Conservation (phyloP, 2,797 vertebrate genomes). For the Pristis pectinata region DNA sequence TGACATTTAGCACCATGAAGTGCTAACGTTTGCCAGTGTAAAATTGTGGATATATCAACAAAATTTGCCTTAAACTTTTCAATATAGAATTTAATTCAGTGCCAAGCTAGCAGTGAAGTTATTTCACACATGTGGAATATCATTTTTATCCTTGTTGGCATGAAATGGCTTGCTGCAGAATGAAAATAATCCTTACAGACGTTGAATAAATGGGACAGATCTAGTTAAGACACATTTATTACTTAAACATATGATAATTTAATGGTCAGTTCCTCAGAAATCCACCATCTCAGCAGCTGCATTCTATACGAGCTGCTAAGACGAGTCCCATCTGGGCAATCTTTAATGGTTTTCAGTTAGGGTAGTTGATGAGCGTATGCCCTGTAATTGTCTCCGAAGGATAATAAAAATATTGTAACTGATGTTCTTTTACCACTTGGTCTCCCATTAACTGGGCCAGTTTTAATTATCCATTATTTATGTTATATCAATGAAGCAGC, state of each 20-base stretch:
- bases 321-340: conserved; percentile 13
- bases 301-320: conserved; percentile 18
- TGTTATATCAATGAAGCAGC: conserved; percentile 47
- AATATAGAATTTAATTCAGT: neutral
- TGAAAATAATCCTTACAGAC: neutral
- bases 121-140: conserved; percentile 37
- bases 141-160: conserved; percentile 8
- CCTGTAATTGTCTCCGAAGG: conserved; percentile 56
- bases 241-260: conserved; percentile 38
- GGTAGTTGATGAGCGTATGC: conserved; percentile 52
- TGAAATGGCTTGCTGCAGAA: neutral
- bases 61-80: neutral
- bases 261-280: conserved; percentile 36
- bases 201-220: conserved; percentile 31
- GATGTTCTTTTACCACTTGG: conserved; percentile 43
- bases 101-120: neutral
- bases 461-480: conserved; percentile 49
- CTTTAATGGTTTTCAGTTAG: conserved; percentile 36
- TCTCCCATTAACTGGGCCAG: conserved; percentile 46
- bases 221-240: conserved; percentile 37
- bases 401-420: conserved; percentile 42
- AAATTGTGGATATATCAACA: neutral
- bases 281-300: conserved; percentile 32
- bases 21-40: neutral
- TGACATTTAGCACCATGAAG: neutral